phyloP scores from a whole-genome alignment of 2,113 vertebrate species.

The Ptychochromis oligacanthus region DNA sequence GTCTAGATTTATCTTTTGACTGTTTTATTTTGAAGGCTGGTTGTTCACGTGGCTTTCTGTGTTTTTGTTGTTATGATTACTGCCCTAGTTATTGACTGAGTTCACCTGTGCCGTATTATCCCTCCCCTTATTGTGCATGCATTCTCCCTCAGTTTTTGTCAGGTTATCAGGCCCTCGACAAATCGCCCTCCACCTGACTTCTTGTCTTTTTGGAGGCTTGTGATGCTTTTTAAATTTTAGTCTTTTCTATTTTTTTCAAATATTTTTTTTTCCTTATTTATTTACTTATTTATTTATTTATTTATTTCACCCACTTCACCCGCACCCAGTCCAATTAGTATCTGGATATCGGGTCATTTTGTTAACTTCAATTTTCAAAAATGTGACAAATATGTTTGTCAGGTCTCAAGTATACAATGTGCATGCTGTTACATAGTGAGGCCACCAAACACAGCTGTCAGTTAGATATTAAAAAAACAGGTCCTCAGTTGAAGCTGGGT shows the following conservation, averaged over 20 bases:
- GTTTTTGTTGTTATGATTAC: not conserved
- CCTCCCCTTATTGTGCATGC: not conserved
- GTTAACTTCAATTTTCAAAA: not conserved
- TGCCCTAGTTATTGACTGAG: not conserved
- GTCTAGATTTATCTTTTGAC: not conserved
- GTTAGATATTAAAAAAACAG: accelerated
- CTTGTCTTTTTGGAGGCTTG: too few relatives aligned
- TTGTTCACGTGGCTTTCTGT: not conserved
- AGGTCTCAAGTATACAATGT: not conserved
- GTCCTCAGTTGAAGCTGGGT: not conserved
- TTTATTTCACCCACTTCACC: not conserved
- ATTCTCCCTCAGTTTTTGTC: not conserved
- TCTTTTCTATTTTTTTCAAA: too few relatives aligned
- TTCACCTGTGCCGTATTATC: not conserved
- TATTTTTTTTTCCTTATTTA: too few relatives aligned
- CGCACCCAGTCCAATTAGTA: not conserved
- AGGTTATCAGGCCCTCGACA: not conserved
- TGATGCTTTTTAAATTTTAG: too few relatives aligned
- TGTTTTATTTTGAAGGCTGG: not conserved
- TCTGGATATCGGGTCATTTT: not conserved
- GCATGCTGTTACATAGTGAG: not conserved
- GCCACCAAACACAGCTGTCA: not conserved
- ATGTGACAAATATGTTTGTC: not conserved
- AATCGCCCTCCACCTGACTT: not conserved
- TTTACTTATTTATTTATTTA: too few relatives aligned